Percentiles rank a stretch among this genome's conserved stretches.
phyloP scores from a whole-genome alignment of 1,140 invertebrate genomes.

The Calliphora vicina region DNA sequence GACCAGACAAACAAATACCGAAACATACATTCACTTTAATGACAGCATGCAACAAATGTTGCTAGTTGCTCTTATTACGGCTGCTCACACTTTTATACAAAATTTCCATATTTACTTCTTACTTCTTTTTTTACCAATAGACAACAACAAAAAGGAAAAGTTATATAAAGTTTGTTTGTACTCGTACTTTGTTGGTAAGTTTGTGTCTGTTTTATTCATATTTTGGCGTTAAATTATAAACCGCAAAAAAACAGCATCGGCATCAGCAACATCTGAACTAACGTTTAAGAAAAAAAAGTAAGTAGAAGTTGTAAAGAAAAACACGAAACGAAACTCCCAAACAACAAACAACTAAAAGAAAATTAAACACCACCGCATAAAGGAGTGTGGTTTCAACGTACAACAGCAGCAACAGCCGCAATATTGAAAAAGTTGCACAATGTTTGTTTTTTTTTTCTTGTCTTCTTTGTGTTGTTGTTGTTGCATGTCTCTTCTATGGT shows the following conservation, averaged over 20 bases:
- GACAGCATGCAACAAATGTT: conserved; percentile 33
- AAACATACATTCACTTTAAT: conserved; percentile 5
- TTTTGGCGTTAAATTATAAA: conserved; percentile 34
- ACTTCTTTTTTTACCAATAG: not conserved
- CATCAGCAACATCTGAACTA: not conserved
- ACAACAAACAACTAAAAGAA: conserved; percentile 9
- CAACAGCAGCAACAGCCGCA: conserved; percentile 10
- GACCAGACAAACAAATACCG: not conserved
- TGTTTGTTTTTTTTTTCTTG: not conserved
- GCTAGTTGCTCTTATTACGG: not conserved
- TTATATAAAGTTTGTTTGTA: not conserved
- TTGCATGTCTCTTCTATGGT: conserved; percentile 4
- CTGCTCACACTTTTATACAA: not conserved
- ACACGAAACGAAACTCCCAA: not conserved
- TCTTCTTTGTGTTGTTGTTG: not conserved
- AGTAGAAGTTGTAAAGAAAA: not conserved
- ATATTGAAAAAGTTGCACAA: not conserved
- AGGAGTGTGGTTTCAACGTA: not conserved
- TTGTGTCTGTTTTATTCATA: conserved; percentile 9
- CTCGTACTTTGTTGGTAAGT: not conserved
- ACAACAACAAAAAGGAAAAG: not conserved
- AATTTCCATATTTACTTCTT: not conserved
- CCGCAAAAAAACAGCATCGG: not conserved
- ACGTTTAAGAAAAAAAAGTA: not conserved
- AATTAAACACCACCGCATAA: conserved; percentile 19